Evolutionary conservation across 92 coral and sea anemone genomes (phyloP).

Genomic region (Pocillopora grandis): DNA sequence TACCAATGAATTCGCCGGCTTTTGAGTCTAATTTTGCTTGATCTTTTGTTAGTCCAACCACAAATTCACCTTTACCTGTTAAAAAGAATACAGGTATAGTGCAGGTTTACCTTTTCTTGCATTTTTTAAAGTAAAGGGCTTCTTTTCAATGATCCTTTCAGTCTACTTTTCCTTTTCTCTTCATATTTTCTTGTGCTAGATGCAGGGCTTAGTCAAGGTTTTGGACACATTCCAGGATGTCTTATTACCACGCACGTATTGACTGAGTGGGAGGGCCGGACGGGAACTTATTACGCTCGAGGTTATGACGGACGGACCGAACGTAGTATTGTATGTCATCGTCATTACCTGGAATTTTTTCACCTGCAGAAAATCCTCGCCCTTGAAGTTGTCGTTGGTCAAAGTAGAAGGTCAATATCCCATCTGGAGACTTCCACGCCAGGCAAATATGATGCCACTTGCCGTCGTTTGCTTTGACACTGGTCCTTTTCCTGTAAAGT

Average conservation of each 20-base stretch:
- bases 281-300: background rate
- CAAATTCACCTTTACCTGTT: constrained; percentile 41
- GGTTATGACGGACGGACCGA: background rate
- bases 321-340: background rate
- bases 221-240: background rate
- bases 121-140: background rate
- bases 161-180: background rate
- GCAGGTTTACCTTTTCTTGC: background rate
- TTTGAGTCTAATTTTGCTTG: background rate
- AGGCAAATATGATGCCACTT: constrained; percentile 51
- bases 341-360: constrained; percentile 46
- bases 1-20: constrained; percentile 47
- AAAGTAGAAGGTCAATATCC: background rate
- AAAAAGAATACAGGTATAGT: background rate
- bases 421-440: constrained; percentile 28
- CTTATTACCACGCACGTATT: background rate
- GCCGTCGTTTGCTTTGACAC: constrained; percentile 37
- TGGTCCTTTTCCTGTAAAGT: constrained; percentile 5
- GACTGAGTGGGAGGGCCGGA: background rate
- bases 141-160: background rate
- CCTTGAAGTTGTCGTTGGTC: constrained; percentile 12
- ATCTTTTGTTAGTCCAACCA: constrained; percentile 30
- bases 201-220: background rate
- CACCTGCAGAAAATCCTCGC: constrained; percentile 17
- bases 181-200: no score